These are phyloP conservation scores for Menura novaehollandiae DNA, from an alignment of 2,113 vertebrate species.

Conservation along the genomic window DNA sequence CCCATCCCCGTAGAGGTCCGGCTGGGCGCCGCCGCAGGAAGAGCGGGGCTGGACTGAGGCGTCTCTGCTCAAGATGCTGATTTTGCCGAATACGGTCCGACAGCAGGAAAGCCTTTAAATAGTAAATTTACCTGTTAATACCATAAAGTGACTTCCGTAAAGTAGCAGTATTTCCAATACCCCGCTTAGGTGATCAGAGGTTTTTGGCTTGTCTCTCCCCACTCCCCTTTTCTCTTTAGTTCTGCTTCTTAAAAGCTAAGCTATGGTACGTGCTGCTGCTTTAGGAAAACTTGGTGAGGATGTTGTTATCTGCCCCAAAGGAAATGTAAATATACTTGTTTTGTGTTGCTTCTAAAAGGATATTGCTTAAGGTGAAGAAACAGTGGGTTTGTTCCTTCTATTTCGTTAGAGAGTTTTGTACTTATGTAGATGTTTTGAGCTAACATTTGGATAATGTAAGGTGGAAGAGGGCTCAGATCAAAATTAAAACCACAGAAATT, in stretches of 20 bases:
- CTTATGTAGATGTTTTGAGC: not conserved
- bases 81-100: not conserved
- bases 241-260: not conserved
- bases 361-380: not conserved
- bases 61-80: fast-evolving
- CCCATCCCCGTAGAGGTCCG: not conserved
- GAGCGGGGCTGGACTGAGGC: fast-evolving
- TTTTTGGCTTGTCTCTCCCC: fast-evolving
- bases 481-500: not conserved
- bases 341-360: not conserved
- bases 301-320: not conserved
- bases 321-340: not conserved
- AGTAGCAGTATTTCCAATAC: not conserved
- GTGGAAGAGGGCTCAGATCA: not conserved
- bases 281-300: not conserved
- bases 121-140: not conserved
- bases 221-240: not conserved
- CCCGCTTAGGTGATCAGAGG: not conserved
- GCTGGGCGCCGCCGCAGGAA: not conserved
- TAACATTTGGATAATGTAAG: not conserved
- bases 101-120: not conserved
- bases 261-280: not conserved
- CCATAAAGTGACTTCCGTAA: not conserved
- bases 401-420: not conserved
- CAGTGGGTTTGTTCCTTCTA: not conserved